Evolutionary conservation across 2,113 vertebrate species (phyloP), one percentile per base, ranked within the genome.

Genomic region (Beaufortia kweichowensis): DNA sequence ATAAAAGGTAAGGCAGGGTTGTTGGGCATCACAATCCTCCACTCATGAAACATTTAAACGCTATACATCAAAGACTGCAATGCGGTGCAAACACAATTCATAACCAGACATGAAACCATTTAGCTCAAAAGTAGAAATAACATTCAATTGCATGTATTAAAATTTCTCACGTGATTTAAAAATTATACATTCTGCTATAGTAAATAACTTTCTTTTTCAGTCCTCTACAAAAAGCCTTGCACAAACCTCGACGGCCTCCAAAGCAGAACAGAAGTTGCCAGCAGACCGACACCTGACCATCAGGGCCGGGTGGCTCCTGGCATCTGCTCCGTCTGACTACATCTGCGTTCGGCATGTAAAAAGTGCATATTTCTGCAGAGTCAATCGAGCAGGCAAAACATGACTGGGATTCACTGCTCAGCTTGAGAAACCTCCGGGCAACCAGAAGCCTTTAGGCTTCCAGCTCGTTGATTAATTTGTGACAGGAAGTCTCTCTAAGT

Each of bases 381-480:
- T 50, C 65, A 77, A 48, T 61, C 63, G 24, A 63, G 65, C 55
- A 78, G 59, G 48, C 68, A 53, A 66, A 83, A 33, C 33, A 61
- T 50, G 66, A 57, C 67, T 73, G 67, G 61, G 72, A 80, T 64
- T 76, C 56, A 33, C 73, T 62, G 65, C 57, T 66, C 71, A 77
- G 77, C 76, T 81, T 81, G 68, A 75, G 35, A 63, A 59, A 70
- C 77, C 69, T 33, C 62, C 41, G 62, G 73, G 56, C 72, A 76
- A 53, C 19, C 63, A 17, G 24, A 59, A 67, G 62, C 43, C 53
- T 80, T 29, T 19, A 68, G 76, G 71, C 62, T 75, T 79, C 67
- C 15, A 61, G 73, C 59, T 69, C 23, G 62, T 71, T 79, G 83
- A 86, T 84, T 86, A 81, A 82, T 81, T 75, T 78, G 78, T 75